Evolutionary conservation across 1,140 invertebrate genomes (phyloP).

Genomic region (Popillia japonica): DNA sequence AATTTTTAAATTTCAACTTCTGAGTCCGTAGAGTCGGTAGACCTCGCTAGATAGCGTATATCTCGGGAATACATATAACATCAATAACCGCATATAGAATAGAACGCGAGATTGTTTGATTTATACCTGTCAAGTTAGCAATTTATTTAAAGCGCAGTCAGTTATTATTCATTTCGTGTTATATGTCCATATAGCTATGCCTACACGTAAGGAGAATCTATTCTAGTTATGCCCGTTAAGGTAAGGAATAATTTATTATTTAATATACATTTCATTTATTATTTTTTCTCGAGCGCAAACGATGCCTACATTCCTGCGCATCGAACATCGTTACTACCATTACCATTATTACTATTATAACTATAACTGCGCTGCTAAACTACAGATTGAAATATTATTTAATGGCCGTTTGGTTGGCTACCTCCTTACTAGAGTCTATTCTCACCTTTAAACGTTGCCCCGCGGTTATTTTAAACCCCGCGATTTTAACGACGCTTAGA

Average conservation of each 20-base stretch:
- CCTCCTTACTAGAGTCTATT: no score
- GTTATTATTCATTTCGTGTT: not conserved
- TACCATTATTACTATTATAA: not conserved
- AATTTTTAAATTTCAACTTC: no score
- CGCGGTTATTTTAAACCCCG: no score
- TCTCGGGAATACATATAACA: no score
- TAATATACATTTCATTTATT: conserved; percentile 2
- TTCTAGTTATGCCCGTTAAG: conserved; percentile 1
- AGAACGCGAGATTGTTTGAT: not conserved
- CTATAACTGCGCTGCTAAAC: not conserved
- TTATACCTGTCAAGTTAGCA: conserved; percentile 14
- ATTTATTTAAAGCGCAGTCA: conserved; percentile 15
- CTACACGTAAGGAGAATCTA: not conserved
- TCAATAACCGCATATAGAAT: not conserved
- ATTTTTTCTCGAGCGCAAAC: not conserved
- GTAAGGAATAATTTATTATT: not conserved
- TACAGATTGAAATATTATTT: not conserved
- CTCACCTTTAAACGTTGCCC: no score
- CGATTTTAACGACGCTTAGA: no score
- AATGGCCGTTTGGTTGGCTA: not conserved
- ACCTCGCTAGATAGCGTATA: no score
- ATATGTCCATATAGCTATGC: not conserved
- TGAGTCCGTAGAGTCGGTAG: no score
- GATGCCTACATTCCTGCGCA: not conserved
- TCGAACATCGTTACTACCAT: not conserved